Evolutionary conservation across 2,113 vertebrate species (phyloP).

Genomic region (Potamarius usumacintae): DNA sequence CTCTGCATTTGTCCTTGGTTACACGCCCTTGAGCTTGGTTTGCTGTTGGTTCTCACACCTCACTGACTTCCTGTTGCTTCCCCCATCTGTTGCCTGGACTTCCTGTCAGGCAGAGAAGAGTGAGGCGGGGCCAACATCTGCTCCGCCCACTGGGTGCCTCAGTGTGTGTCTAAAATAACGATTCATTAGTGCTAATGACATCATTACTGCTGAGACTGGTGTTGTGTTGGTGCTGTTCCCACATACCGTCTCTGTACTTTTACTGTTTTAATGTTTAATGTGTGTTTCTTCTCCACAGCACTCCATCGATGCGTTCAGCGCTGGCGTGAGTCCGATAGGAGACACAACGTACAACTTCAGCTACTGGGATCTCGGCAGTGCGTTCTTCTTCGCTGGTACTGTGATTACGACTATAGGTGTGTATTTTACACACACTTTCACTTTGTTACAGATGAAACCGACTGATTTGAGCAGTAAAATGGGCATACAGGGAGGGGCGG

Average conservation of each 20-base stretch:
- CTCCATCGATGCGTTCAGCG: slow-evolving; percentile 88
- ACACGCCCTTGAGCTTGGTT: slow-evolving; percentile 57
- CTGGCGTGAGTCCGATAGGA: slow-evolving; percentile 90
- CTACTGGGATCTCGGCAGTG: slow-evolving; percentile 95
- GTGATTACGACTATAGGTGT: slow-evolving; percentile 98
- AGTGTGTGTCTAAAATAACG: slow-evolving; percentile 27
- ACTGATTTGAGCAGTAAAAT: neutral
- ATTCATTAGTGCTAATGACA: slow-evolving; percentile 42
- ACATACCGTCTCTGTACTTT: neutral
- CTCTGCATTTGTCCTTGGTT: slow-evolving; percentile 52
- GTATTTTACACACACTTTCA: neutral
- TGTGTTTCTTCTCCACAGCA: slow-evolving; percentile 73
- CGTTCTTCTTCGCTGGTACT: slow-evolving; percentile 98
- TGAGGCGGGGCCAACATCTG: slow-evolving; percentile 35
- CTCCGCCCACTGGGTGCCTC: slow-evolving; percentile 33
- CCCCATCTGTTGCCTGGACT: slow-evolving; percentile 61
- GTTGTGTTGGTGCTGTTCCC: neutral
- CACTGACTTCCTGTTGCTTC: slow-evolving; percentile 47
- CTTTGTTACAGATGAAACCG: neutral
- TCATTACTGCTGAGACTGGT: neutral
- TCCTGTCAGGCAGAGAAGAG: slow-evolving; percentile 46
- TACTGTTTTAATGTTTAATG: neutral
- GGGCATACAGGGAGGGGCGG: neutral
- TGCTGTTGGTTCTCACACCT: slow-evolving; percentile 48
- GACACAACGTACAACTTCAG: slow-evolving; percentile 90